A percentile compares a stretch with the other conserved stretches of the same genome.
These are phyloP conservation scores for Tigriopus californicus DNA, from an alignment of 2,888 invertebrate genomes.

Conservation along the genomic window DNA sequence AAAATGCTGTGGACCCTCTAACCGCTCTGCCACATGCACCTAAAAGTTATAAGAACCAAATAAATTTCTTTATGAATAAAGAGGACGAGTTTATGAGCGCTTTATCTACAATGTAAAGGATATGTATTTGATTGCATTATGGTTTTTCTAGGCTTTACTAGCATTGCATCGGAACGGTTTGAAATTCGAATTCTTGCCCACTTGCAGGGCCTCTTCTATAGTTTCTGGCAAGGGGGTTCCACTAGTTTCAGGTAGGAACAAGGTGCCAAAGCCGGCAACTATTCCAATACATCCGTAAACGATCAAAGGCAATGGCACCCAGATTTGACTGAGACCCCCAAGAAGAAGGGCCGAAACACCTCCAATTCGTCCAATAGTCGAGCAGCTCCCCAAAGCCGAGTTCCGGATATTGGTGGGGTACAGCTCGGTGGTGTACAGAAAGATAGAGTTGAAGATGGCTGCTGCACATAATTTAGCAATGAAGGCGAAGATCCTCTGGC, in stretches of 20 bases:
- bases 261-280: conserved; percentile 5
- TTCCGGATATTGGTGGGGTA: conserved; percentile 76
- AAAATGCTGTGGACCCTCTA: conserved; percentile 45
- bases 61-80: no score
- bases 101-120: no score
- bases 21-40: conserved; percentile 10
- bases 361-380: conserved; percentile 63
- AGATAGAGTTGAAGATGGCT: conserved; percentile 62
- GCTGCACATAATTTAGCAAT: conserved; percentile 60
- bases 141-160: no score
- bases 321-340: conserved; percentile 22
- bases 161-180: no score
- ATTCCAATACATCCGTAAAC: not conserved
- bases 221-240: conserved; percentile 10
- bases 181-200: not conserved
- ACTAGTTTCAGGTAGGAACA: conserved; percentile 9
- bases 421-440: conserved; percentile 67
- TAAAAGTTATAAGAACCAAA: no score
- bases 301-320: conserved; percentile 8
- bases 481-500: conserved; percentile 36
- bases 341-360: conserved; percentile 67
- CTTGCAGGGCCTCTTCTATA: conserved; percentile 6
- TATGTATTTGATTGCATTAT: no score
- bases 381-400: conserved; percentile 62
- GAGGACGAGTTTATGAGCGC: no score